Base-by-base conservation (phyloP, 2,113 vertebrate species). In the Misgurnus anguillicaudatus region DNA sequence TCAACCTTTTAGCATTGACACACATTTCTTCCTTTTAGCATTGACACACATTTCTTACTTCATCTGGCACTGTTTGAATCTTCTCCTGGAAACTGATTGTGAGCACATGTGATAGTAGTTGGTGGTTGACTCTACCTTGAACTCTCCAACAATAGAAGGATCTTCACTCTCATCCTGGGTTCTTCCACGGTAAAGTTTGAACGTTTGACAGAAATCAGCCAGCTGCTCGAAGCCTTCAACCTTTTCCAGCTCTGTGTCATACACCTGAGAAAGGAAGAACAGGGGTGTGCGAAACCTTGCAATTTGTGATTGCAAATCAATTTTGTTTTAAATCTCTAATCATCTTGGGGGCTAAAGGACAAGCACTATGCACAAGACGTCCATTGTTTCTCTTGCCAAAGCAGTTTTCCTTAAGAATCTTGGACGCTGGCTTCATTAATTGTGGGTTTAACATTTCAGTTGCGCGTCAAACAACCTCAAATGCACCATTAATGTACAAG, bases 161-260 rank as follows among this genome's bases (percentile, higher is more conserved):
- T 99, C 98, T 0, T 99, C 95, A 0, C 51, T 90, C 1, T 93
- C 92, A 38, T 95, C 95, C 78, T 95, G 94, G 7, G 89, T 91
- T 80, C 94, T 95, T 31, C 98, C 98, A 7, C 97, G 92, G 75
- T 92, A 93, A 6, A 99, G 93, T 76, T 91, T 95, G 88, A 99
- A 99, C 0, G 96, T 98, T 75, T 95, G 94, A 83, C 98, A 99
- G 90, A 99, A 99, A 84, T 99, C 98, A 0, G 94, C 92, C 53
- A 99, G 91, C 0, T 90, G 90, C 47, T 91, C 91, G 0, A 95
- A 96, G 2, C 83, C 94, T 6, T 94, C 94, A 0, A 94, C 75
- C 0, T 93, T 95, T 89, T 99, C 98, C 85, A 99, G 75, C 82
- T 95, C 90, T 0, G 67, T 90, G 47, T 96, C 92, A 0, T 95